Conservation (phyloP, 1,140 invertebrate species). For the Anastatus disparis region DNA sequence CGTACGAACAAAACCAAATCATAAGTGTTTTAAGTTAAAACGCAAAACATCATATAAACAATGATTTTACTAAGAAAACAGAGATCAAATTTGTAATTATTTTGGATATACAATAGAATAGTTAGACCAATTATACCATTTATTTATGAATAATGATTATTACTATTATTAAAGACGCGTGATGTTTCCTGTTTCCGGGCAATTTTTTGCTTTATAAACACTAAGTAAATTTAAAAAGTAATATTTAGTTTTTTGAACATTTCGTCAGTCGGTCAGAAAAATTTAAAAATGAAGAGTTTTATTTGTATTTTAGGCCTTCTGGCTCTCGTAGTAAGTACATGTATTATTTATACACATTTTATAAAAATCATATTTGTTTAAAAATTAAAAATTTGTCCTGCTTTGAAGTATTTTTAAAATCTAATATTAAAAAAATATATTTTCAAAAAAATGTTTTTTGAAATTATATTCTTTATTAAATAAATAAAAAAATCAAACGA, state of each 20-base stretch:
- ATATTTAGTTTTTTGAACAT: neutral
- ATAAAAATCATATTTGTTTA: neutral
- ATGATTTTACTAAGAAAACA: no score
- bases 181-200: slow-evolving; percentile 19
- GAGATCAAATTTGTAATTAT: no score
- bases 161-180: neutral
- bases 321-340: neutral
- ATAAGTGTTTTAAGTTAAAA: no score
- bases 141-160: neutral
- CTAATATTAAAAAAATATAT: neutral
- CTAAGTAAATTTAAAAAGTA: neutral
- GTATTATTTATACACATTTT: no score
- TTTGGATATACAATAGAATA: neutral
- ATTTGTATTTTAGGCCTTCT: neutral
- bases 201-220: no score
- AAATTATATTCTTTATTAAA: no score
- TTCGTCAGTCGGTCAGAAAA: neutral
- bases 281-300: neutral
- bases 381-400: neutral
- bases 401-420: no score
- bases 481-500: no score
- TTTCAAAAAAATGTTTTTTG: neutral
- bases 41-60: no score
- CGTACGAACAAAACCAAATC: no score
- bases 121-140: no score